phyloP scores from a whole-genome alignment of 2,113 vertebrate species.

The Poecilia latipinna region DNA sequence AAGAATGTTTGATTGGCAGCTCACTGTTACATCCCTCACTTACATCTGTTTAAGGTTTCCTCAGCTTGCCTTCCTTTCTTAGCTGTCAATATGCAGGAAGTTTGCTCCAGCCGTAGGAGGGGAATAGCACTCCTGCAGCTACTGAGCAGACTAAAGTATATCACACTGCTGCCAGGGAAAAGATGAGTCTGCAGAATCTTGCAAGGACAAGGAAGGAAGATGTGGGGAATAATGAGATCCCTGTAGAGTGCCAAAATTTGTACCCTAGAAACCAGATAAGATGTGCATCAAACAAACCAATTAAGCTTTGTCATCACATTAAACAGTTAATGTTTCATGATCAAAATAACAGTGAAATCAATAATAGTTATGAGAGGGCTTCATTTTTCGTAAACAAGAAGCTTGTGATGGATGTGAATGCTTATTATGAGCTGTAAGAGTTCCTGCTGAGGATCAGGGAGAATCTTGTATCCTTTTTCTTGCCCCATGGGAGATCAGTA shows the following conservation, averaged over 20 bases:
- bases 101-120: conserved; percentile 15
- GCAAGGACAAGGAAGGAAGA: conserved; percentile 52
- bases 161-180: conserved; percentile 43
- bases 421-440: conserved; percentile 19
- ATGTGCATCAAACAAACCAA: not conserved
- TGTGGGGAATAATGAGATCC: not conserved
- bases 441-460: conserved; percentile 33
- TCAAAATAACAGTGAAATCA: not conserved
- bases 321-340: conserved; percentile 4
- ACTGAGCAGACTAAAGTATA: conserved; percentile 24
- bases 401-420: conserved; percentile 13
- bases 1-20: not conserved
- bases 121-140: conserved; percentile 51
- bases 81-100: conserved; percentile 35
- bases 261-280: not conserved
- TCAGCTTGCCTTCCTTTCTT: conserved; percentile 15
- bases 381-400: not conserved
- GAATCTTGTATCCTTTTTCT: conserved; percentile 31
- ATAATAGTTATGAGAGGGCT: not conserved
- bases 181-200: conserved; percentile 64
- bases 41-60: conserved; percentile 37
- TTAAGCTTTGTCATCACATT: not conserved
- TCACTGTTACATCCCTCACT: conserved; percentile 7
- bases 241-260: conserved; percentile 4
- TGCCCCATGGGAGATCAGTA: conserved; percentile 37